These are phyloP conservation scores for Epinotia bilunana DNA, from an alignment of 2,888 invertebrate genomes.

Conservation along the genomic window DNA sequence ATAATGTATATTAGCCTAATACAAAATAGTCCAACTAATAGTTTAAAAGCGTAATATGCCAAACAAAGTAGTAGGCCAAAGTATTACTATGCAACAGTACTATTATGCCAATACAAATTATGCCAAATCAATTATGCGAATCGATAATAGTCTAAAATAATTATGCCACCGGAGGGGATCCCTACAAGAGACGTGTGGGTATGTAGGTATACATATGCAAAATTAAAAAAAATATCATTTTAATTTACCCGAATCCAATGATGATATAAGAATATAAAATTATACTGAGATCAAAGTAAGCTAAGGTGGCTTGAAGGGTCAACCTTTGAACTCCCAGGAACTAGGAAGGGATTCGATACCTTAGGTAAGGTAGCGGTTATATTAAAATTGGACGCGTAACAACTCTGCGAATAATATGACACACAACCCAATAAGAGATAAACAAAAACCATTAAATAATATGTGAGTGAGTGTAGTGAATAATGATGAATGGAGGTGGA, in stretches of 20 bases:
- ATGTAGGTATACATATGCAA: too few species aligned
- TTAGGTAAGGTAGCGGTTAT: not conserved
- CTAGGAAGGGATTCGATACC: not conserved
- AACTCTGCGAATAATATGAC: not conserved
- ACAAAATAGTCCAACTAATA: too few species aligned
- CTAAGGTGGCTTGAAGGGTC: not conserved
- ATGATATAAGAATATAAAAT: not conserved
- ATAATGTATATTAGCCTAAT: too few species aligned
- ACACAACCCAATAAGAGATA: constrained; percentile 18
- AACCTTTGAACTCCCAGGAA: not conserved
- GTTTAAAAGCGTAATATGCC: too few species aligned
- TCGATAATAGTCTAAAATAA: too few species aligned
- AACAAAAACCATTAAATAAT: constrained; percentile 40
- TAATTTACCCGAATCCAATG: not conserved
- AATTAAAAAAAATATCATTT: not conserved
- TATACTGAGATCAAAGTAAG: not conserved
- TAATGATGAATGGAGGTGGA: constrained; percentile 60
- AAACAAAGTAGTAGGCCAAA: too few species aligned
- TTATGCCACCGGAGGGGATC: too few species aligned
- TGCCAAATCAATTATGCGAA: too few species aligned
- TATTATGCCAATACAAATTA: too few species aligned
- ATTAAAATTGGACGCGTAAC: constrained; percentile 3
- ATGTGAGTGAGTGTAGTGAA: constrained; percentile 26
- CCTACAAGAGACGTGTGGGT: too few species aligned
- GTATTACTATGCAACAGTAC: too few species aligned